phyloP scores from a whole-genome alignment of 1,140 invertebrate genomes.

The Aphaenogaster ashmeadi region DNA sequence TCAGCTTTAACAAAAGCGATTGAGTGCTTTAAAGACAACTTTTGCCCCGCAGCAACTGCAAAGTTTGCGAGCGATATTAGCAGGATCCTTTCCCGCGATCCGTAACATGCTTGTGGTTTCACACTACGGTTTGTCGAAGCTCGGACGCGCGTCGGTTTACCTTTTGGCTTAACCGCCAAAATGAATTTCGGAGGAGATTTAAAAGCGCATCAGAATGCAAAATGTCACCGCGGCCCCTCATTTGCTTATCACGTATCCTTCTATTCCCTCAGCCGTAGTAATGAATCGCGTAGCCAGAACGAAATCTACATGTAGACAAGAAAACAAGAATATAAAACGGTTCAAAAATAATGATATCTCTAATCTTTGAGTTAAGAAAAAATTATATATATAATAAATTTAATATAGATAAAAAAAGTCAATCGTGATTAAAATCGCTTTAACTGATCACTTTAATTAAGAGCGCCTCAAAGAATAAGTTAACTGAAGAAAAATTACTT shows the following conservation, averaged over 20 bases:
- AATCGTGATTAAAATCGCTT: background rate
- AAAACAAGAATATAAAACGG: background rate
- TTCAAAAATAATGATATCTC: constrained; percentile 6
- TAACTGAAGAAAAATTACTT: background rate
- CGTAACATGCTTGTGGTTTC: constrained; percentile 31
- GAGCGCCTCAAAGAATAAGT: background rate
- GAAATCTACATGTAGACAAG: constrained; percentile 3
- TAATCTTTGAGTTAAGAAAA: background rate
- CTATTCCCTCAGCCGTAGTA: background rate
- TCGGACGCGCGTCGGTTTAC: constrained; percentile 40
- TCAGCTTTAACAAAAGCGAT: constrained; percentile 6
- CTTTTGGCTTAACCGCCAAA: constrained; percentile 45
- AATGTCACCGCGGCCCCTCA: constrained; percentile 30
- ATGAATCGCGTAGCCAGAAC: constrained; percentile 6
- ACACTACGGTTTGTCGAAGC: constrained; percentile 55
- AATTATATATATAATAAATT: background rate
- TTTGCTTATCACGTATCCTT: constrained; percentile 13
- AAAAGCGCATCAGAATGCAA: constrained; percentile 69
- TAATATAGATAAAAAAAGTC: background rate
- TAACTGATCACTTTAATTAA: background rate
- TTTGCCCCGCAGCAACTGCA: background rate
- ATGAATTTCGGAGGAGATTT: constrained; percentile 67
- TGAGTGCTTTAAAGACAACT: background rate
- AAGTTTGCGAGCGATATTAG: constrained; percentile 47
- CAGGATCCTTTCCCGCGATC: background rate